phyloP scores from a whole-genome alignment of 92 coral and sea anemone genomes.

The Heliopora coerulea region DNA sequence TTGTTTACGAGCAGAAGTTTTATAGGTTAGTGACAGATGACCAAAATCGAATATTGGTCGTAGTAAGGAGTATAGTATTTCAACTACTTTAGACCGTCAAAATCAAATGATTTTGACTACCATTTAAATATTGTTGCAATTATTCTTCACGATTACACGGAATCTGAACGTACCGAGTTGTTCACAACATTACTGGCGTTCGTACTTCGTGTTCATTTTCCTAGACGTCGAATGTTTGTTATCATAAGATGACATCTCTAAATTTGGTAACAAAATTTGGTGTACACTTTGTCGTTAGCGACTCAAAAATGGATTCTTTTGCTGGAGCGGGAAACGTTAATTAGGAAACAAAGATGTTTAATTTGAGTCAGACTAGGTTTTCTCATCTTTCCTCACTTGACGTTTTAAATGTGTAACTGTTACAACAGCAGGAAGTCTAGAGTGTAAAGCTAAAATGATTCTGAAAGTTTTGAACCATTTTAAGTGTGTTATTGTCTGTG shows the following conservation, averaged over 20 bases:
- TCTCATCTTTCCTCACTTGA: too few relatives aligned
- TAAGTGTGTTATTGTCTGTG: too few relatives aligned
- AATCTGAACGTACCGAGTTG: background rate
- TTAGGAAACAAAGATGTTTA: too few relatives aligned
- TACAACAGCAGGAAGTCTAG: too few relatives aligned
- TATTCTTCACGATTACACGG: background rate
- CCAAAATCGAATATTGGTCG: background rate
- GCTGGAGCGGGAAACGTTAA: too few relatives aligned
- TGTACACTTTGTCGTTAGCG: too few relatives aligned
- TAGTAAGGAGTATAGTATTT: background rate
- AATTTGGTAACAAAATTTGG: too few relatives aligned
- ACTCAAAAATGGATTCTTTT: too few relatives aligned
- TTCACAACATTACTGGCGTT: background rate
- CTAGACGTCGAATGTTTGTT: background rate
- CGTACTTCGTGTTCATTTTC: background rate
- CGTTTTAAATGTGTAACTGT: too few relatives aligned
- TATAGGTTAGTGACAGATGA: background rate
- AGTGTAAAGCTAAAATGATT: too few relatives aligned
- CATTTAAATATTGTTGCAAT: constrained; percentile 1
- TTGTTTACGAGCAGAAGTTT: background rate
- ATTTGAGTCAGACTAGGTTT: too few relatives aligned
- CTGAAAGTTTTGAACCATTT: too few relatives aligned
- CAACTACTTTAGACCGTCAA: background rate
- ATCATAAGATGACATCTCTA: background rate
- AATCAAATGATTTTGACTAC: background rate